phyloP scores from a whole-genome alignment of 2,113 vertebrate genomes.

The Spheniscus mendiculus region DNA sequence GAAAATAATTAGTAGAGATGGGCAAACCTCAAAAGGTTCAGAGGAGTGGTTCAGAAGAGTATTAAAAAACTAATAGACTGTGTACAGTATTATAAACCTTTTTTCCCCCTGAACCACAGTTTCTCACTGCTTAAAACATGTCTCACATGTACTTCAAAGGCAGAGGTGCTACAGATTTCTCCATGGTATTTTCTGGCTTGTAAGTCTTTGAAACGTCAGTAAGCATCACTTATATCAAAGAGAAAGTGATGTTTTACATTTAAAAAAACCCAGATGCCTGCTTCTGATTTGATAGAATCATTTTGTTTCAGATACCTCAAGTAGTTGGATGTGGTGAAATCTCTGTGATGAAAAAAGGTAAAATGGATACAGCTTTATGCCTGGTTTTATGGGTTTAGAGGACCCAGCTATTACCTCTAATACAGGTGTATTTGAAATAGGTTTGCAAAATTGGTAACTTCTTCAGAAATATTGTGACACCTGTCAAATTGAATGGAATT shows the following conservation, averaged over 20 bases:
- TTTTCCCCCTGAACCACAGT: background rate
- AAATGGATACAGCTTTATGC: background rate
- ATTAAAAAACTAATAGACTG: background rate
- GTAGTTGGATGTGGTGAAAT: background rate
- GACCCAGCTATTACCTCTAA: background rate
- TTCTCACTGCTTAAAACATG: background rate
- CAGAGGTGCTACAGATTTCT: background rate
- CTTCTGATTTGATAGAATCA: background rate
- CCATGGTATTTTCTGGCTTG: background rate
- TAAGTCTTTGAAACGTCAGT: background rate
- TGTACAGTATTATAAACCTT: background rate
- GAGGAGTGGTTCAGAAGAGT: background rate
- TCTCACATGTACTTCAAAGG: background rate
- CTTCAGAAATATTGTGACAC: background rate
- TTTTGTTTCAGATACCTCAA: background rate
- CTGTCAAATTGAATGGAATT: background rate
- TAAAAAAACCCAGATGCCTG: background rate
- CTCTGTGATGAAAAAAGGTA: background rate
- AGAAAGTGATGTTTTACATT: background rate
- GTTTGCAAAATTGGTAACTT: background rate
- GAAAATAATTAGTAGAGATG: background rate
- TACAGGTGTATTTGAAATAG: background rate
- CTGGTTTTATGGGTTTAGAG: background rate
- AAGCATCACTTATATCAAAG: background rate
- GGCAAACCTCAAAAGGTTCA: background rate